A percentile compares a stretch with the other conserved stretches of the same genome.
Evolutionary conservation across 2,797 vertebrate species (phyloP).

Genomic region (Linurgus olivaceus): DNA sequence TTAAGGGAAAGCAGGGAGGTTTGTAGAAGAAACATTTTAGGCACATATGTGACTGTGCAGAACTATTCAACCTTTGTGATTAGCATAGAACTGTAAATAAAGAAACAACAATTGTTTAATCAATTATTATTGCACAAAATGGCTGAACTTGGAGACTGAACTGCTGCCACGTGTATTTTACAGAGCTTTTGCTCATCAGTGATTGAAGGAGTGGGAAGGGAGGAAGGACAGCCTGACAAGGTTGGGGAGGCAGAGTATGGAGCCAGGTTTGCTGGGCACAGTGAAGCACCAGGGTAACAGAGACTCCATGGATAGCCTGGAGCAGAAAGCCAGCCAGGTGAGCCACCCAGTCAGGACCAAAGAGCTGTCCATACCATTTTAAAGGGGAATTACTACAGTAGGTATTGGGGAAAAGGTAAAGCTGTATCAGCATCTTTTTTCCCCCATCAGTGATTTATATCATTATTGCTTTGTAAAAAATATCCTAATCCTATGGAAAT

Average conservation of each 20-base stretch:
- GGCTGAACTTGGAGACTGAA: background rate
- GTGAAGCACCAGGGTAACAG: background rate
- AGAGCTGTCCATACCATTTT: background rate
- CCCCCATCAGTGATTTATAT: background rate
- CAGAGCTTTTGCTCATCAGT: background rate
- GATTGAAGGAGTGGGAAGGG: background rate
- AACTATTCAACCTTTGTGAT: background rate
- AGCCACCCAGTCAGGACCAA: background rate
- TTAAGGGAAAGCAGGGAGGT: background rate
- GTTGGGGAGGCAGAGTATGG: accelerated
- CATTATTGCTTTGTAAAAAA: background rate
- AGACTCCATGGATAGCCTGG: background rate
- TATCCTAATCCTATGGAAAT: background rate
- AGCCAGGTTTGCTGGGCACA: background rate
- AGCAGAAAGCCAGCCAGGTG: background rate
- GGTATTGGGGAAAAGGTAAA: background rate
- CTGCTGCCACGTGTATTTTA: background rate
- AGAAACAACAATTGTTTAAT: background rate
- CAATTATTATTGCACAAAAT: background rate
- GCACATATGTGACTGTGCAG: accelerated
- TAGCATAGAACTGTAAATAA: background rate
- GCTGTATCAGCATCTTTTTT: background rate
- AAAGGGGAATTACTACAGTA: background rate
- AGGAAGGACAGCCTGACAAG: background rate
- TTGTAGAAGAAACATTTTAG: background rate